Percentiles rank a stretch among this genome's conserved stretches.
Conservation (phyloP, 2,888 invertebrate genomes). For the Druceiella hillmani region DNA sequence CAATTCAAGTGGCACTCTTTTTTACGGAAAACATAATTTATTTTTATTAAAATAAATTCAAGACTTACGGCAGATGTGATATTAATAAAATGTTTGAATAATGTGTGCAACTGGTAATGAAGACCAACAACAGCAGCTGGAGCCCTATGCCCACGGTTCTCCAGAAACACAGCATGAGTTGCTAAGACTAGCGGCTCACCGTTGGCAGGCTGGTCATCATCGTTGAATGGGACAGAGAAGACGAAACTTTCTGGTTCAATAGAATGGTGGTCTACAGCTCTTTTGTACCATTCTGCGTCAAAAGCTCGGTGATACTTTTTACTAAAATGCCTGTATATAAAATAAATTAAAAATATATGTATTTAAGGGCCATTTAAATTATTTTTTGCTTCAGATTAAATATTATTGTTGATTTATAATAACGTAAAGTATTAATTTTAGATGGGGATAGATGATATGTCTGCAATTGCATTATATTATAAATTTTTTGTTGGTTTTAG, state of each 20-base stretch:
- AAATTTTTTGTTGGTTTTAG: too few species aligned
- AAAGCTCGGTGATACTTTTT: slow-evolving; percentile 74
- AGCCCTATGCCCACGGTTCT: slow-evolving; percentile 75
- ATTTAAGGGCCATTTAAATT: too few species aligned
- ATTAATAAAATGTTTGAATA: slow-evolving; percentile 81
- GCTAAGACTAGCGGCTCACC: slow-evolving; percentile 70
- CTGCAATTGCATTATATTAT: too few species aligned
- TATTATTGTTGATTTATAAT: too few species aligned
- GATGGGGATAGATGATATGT: too few species aligned
- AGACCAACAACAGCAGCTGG: slow-evolving; percentile 91
- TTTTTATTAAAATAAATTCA: too few species aligned
- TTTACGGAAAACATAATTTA: not conserved
- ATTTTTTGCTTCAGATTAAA: too few species aligned
- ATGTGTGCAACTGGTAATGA: slow-evolving; percentile 77
- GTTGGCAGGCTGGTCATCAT: slow-evolving; percentile 50
- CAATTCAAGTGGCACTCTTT: not conserved
- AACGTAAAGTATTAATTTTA: too few species aligned
- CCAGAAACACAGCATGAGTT: slow-evolving; percentile 87
- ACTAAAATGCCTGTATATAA: slow-evolving; percentile 77
- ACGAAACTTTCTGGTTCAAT: slow-evolving; percentile 88
- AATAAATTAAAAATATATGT: too few species aligned
- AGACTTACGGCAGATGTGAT: slow-evolving; percentile 75
- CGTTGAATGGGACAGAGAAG: slow-evolving; percentile 80
- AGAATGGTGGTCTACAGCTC: slow-evolving; percentile 85
- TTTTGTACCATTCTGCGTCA: slow-evolving; percentile 86